phyloP scores from a whole-genome alignment of 2,113 vertebrate genomes.

The Hystrix cristata region DNA sequence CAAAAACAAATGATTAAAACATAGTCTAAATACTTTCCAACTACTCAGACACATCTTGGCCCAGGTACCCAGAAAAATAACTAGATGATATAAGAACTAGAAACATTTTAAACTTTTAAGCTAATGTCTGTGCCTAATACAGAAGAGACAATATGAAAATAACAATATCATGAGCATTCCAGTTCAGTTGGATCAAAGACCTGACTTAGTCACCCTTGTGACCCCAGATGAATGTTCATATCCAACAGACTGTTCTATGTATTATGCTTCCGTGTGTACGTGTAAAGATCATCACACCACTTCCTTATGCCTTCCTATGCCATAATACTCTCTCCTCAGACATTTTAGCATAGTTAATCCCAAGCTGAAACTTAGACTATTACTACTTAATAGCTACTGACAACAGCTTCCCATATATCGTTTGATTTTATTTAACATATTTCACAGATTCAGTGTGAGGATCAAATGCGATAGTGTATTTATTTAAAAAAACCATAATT shows the following conservation, averaged over 20 bases:
- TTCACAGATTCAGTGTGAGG: neutral
- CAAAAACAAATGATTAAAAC: conserved; percentile 52
- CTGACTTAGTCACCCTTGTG: neutral
- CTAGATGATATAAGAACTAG: neutral
- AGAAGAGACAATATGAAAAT: neutral
- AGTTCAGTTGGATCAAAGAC: neutral
- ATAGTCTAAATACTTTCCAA: neutral
- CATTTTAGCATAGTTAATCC: neutral
- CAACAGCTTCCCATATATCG: conserved; percentile 1
- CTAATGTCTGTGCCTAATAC: neutral
- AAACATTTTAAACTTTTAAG: conserved; percentile 11
- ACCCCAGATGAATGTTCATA: neutral
- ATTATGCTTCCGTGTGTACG: neutral
- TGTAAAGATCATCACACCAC: neutral
- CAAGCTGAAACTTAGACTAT: neutral
- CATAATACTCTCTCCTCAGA: neutral
- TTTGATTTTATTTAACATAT: neutral
- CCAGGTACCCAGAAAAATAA: neutral
- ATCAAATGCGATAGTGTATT: neutral
- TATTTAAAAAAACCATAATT: neutral
- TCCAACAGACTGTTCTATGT: neutral
- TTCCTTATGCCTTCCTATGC: neutral
- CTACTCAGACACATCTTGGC: neutral
- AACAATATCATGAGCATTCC: neutral
- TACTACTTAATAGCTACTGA: neutral